Base-by-base conservation (phyloP, 2,113 vertebrate genomes). In the Malurus alboscapulatus region DNA sequence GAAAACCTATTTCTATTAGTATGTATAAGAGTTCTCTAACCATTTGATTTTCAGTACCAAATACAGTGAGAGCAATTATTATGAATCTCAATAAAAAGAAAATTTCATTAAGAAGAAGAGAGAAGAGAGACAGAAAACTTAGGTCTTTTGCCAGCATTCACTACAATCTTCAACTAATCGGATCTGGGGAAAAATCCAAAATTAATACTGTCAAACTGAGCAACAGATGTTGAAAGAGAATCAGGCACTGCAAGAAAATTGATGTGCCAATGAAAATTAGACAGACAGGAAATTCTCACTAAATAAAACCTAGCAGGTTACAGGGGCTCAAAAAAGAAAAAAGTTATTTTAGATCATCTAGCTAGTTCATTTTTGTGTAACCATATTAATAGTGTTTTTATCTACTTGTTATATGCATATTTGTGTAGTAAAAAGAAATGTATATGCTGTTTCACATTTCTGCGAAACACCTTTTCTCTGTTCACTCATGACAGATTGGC, bases 141-240 rank as follows among this genome's bases (percentile, higher is more conserved):
- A 62, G 27, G 82, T 92, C 72, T 91, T 87, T 87, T 88, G 87
- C 95, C 94, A 96, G 51, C 51, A 77, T 83, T 94, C 65, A 61
- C 79, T 89, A 45, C 87, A 86, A 51, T 90, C 72, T 88, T 95
- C 82, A 90, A 48, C 91, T 95, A 93, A 96, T 95, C 87, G 47
- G 87, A 91, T 96, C 95, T 94, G 93, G 95, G 96, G 93, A 91
- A 94, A 95, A 91, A 88, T 96, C 94, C 95, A 96, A 96, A 96
- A 95, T 96, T 95, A 96, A 95, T 93, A 86, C 82, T 94, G 84
- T 96, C 94, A 95, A 96, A 96, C 91, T 88, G 93, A 96, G 95
- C 78, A 95, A 63, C 96, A 96, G 95, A 96, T 96, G 95, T 94
- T 95, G 87, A 94, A 91, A 96, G 95, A 92, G 85, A 95, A 92